Base-by-base conservation (phyloP, 1,140 invertebrate species). In the Monochamus saltuarius region DNA sequence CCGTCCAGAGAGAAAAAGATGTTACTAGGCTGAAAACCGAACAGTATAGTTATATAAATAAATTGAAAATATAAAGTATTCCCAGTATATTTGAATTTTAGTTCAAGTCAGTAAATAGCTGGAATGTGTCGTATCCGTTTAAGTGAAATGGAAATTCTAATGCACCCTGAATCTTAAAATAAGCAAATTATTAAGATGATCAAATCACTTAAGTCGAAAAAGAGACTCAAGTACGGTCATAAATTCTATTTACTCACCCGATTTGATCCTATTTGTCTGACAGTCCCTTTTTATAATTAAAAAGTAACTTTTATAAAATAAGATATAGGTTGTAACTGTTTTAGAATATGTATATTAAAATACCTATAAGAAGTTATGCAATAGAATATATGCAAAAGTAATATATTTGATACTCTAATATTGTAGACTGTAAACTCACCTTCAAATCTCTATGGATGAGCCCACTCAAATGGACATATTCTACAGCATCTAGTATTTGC, bases 361-460 rank as follows among this genome's bases (percentile, higher is more conserved):
- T 16, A 13, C 11, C 11, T 13, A 40, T 13, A 40, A 40, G 39
- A 40, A 40, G 39, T 40, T 2, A 13, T 40, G 14, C 39, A 40
- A 40, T 40, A 40, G 14, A 40, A 40, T 13, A 40, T 16, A 40
- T 13, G 11, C 4, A 47, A 4, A 14, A 36, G 8, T 51, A 62
- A n/a, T n/a, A n/a, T n/a, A n/a, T n/a, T n/a, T n/a, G n/a, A n/a
- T n/a, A n/a, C n/a, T n/a, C n/a, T n/a, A n/a, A n/a, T n/a, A n/a
- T n/a, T n/a, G n/a, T n/a, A n/a, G n/a, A n/a, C n/a, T n/a, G 22
- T 13, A 59, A 17, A 35, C 11, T 71, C 80, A 90, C 89, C 81
- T 98, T 98, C 16, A 98, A 82, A 80, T 98, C 95, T 52, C 95
- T 82, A 78, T 98, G 95, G 75, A 98, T 98, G 0, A 98, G 82